phyloP scores from a whole-genome alignment of 2,113 vertebrate genomes.

The Chinchilla lanigera region DNA sequence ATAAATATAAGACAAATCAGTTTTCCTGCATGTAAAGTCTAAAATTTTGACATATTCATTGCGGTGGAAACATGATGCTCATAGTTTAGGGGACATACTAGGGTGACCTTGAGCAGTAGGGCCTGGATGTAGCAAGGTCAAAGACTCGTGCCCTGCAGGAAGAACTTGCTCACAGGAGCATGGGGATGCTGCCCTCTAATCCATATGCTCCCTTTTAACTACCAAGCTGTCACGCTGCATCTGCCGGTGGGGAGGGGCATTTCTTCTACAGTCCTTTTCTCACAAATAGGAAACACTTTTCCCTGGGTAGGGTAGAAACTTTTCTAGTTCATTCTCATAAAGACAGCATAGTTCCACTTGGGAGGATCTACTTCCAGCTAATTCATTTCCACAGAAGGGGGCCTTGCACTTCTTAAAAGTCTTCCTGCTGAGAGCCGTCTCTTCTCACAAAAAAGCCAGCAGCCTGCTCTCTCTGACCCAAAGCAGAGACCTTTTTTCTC shows the following conservation, averaged over 20 bases:
- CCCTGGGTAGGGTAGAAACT: background rate
- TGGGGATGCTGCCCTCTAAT: background rate
- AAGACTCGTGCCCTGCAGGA: background rate
- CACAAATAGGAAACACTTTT: background rate
- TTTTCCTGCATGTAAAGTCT: background rate
- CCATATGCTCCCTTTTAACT: background rate
- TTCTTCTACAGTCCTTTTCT: background rate
- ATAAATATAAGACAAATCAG: background rate
- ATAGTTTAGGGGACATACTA: background rate
- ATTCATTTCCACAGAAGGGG: background rate
- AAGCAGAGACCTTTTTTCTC: background rate
- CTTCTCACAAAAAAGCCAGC: background rate
- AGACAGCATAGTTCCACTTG: background rate
- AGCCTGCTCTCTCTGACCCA: background rate
- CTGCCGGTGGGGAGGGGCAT: background rate
- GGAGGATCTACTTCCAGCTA: background rate
- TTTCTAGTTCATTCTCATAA: background rate
- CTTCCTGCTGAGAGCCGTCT: background rate
- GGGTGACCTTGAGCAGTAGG: background rate
- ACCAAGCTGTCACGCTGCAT: background rate
- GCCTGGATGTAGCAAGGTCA: background rate
- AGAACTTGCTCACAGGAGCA: fast-evolving
- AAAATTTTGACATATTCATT: background rate
- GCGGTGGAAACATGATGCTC: background rate
- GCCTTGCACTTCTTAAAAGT: background rate